These are phyloP conservation scores for Pimephales promelas DNA, from an alignment of 2,113 vertebrate genomes.

Conservation along the genomic window DNA sequence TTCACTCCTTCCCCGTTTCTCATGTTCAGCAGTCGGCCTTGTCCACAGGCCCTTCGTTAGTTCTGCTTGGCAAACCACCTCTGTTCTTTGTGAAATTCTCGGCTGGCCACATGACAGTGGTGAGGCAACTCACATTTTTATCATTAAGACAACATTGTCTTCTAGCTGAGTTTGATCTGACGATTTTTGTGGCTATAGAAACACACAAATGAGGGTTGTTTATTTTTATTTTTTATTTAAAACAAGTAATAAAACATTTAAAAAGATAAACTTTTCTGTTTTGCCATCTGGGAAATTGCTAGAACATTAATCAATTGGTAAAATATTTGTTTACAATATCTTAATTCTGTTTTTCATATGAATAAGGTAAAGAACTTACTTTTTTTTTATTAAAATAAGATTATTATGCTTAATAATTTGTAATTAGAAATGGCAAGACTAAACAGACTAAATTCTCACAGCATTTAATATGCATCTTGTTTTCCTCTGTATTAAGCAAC, in stretches of 20 bases:
- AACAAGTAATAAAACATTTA: background rate
- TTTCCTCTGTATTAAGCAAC: constrained; percentile 31
- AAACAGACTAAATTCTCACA: background rate
- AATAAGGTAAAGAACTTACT: background rate
- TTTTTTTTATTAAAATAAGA: background rate
- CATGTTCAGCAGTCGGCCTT: constrained; percentile 49
- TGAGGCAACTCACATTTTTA: background rate
- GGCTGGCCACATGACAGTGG: constrained; percentile 44
- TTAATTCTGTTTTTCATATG: background rate
- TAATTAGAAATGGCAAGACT: background rate
- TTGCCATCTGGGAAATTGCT: background rate
- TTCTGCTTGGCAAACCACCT: constrained; percentile 60
- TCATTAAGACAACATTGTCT: constrained; percentile 41
- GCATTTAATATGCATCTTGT: background rate
- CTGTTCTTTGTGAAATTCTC: constrained; percentile 42
- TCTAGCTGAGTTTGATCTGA: background rate
- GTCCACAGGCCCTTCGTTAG: constrained; percentile 62
- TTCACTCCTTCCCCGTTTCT: constrained; percentile 2
- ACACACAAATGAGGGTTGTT: background rate
- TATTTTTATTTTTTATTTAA: background rate
- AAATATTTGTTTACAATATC: background rate
- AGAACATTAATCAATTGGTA: background rate
- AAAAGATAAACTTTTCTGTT: background rate
- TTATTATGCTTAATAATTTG: background rate
- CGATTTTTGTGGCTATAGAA: background rate